Conservation (phyloP, 2,797 vertebrate species). For the Echiichthys vipera region DNA sequence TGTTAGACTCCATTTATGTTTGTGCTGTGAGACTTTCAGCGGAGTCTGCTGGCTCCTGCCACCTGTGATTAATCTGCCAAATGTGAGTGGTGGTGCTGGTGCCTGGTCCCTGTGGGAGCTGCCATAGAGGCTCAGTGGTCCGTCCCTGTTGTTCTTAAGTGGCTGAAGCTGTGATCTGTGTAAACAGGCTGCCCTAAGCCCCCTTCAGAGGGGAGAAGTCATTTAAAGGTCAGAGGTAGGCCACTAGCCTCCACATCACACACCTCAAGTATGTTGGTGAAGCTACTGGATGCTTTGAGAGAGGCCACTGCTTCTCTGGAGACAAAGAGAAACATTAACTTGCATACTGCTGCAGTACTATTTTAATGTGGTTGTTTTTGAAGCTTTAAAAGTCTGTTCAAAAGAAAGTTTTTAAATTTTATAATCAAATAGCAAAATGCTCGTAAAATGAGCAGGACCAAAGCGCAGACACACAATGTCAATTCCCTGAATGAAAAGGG, state of each 20-base stretch:
- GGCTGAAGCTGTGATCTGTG: constrained; percentile 83
- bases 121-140: constrained; percentile 58
- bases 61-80: constrained; percentile 67
- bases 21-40: neutral
- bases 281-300: constrained; percentile 55
- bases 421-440: constrained; percentile 37
- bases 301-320: constrained; percentile 16
- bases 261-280: constrained; percentile 72
- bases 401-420: constrained; percentile 24
- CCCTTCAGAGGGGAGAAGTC: constrained; percentile 75
- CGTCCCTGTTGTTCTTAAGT: constrained; percentile 82
- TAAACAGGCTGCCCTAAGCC: constrained; percentile 81
- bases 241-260: constrained; percentile 63
- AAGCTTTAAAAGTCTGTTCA: constrained; percentile 35
- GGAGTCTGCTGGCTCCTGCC: constrained; percentile 27
- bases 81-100: constrained; percentile 42
- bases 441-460: constrained; percentile 71
- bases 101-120: constrained; percentile 71
- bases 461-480: constrained; percentile 71
- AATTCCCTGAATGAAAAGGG: constrained; percentile 70
- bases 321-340: constrained; percentile 1
- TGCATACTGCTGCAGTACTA: neutral
- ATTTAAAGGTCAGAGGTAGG: constrained; percentile 80
- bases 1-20: neutral
- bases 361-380: constrained; percentile 38